A percentile compares a stretch with the other conserved stretches of the same genome.
phyloP scores from a whole-genome alignment of 2,113 vertebrate genomes.

The Phaetusa simplex region DNA sequence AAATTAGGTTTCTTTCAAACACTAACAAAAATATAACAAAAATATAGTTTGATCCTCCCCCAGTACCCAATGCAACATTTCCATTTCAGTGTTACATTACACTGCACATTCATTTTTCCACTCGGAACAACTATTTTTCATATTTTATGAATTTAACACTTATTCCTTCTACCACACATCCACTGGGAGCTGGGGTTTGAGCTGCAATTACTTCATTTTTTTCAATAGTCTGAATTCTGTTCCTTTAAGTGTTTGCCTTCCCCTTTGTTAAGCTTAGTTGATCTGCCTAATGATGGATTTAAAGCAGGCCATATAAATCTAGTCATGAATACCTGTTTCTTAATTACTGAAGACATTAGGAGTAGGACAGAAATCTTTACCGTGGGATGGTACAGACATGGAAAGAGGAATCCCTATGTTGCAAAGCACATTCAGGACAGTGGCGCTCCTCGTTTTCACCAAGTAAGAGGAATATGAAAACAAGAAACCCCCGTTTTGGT shows the following conservation, averaged over 20 bases:
- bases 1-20: neutral
- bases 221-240: neutral
- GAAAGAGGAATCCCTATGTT: neutral
- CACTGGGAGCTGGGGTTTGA: neutral
- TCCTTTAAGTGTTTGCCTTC: constrained; percentile 38
- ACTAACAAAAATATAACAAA: neutral
- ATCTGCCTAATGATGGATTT: constrained; percentile 58
- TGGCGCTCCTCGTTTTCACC: neutral
- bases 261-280: constrained; percentile 16
- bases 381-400: neutral
- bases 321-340: neutral
- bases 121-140: neutral
- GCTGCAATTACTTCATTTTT: neutral
- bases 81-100: neutral
- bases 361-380: neutral
- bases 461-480: neutral
- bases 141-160: neutral
- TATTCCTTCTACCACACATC: neutral
- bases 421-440: neutral
- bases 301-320: constrained; percentile 3
- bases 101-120: neutral
- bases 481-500: neutral
- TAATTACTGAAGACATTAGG: neutral
- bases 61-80: neutral
- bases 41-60: neutral